These are phyloP conservation scores for Temnothorax curvispinosus DNA, from an alignment of 1,140 invertebrate species.

Conservation along the genomic window DNA sequence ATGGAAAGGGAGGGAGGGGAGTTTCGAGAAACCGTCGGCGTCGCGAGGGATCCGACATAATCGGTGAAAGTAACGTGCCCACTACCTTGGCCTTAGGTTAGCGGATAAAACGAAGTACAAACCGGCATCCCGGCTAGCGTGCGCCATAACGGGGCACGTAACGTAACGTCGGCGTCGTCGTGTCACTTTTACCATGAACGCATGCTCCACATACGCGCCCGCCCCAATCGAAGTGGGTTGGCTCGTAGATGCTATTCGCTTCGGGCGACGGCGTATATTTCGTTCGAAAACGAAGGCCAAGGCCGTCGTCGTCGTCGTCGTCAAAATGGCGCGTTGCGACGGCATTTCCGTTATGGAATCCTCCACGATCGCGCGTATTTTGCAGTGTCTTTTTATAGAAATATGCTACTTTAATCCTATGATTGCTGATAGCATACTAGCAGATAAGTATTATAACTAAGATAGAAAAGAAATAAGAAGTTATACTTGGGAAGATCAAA, in stretches of 20 bases:
- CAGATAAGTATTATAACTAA: background rate
- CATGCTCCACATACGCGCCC: slow-evolving; percentile 74
- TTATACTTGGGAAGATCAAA: background rate
- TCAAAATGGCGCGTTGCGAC: background rate
- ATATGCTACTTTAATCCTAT: background rate
- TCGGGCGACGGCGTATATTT: slow-evolving; percentile 69
- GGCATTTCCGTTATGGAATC: background rate
- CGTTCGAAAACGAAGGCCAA: slow-evolving; percentile 78
- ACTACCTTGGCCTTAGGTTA: slow-evolving; percentile 76
- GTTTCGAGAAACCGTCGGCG: slow-evolving; percentile 63
- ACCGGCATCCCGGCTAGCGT: slow-evolving; percentile 32
- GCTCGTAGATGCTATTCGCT: slow-evolving; percentile 74
- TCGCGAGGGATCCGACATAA: slow-evolving; percentile 70
- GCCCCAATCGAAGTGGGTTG: slow-evolving; percentile 64
- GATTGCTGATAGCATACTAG: background rate
- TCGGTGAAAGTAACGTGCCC: slow-evolving; percentile 74
- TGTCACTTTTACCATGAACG: slow-evolving; percentile 70
- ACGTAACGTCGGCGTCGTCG: slow-evolving; percentile 58
- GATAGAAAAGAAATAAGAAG: background rate
- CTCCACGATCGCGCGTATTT: background rate
- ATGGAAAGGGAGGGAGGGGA: background rate
- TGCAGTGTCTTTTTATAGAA: background rate
- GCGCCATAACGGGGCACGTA: slow-evolving; percentile 66
- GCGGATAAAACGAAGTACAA: slow-evolving; percentile 69
- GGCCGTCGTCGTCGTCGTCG: slow-evolving; percentile 61